These are phyloP conservation scores for Chelmon rostratus DNA, from an alignment of 2,797 vertebrate species.

Conservation along the genomic window DNA sequence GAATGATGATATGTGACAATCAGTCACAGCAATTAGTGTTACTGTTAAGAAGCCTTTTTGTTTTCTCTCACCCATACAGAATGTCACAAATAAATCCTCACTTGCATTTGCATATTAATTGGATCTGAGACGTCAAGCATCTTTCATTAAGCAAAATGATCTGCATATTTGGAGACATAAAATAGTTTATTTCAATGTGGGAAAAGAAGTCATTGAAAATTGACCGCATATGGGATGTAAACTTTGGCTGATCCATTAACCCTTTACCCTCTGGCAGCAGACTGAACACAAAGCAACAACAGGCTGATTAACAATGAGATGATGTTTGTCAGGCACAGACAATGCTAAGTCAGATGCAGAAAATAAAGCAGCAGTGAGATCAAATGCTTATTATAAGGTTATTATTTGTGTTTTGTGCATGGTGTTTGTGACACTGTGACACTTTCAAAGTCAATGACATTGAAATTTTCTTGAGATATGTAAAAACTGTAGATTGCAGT, in stretches of 20 bases:
- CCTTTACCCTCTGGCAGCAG: slow-evolving; percentile 71
- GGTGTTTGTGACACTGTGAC: slow-evolving; percentile 20
- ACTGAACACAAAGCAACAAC: slow-evolving; percentile 77
- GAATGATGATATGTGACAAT: slow-evolving; percentile 99
- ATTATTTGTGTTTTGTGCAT: slow-evolving; percentile 39
- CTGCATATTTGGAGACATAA: slow-evolving; percentile 99
- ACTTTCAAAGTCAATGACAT: slow-evolving; percentile 28
- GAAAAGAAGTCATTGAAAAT: slow-evolving; percentile 98
- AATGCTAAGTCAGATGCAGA: slow-evolving; percentile 60
- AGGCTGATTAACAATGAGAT: slow-evolving; percentile 76
- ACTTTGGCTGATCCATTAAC: slow-evolving; percentile 88
- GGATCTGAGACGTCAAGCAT: slow-evolving; percentile 99
- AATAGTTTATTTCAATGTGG: slow-evolving; percentile 99
- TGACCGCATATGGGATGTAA: slow-evolving; percentile 89
- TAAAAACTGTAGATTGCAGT: neutral
- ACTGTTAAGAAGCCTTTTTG: slow-evolving; percentile 99
- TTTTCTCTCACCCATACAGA: slow-evolving; percentile 99
- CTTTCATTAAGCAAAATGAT: slow-evolving; percentile 99
- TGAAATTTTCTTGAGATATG: neutral
- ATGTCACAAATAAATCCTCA: slow-evolving; percentile 99
- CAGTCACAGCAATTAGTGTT: slow-evolving; percentile 99
- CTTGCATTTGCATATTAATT: slow-evolving; percentile 99
- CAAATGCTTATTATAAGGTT: slow-evolving; percentile 43
- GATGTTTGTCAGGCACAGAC: slow-evolving; percentile 68
- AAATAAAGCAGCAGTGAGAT: slow-evolving; percentile 72